Conservation (phyloP, 1,140 invertebrate species). For the Caenorhabditis inopinata region DNA sequence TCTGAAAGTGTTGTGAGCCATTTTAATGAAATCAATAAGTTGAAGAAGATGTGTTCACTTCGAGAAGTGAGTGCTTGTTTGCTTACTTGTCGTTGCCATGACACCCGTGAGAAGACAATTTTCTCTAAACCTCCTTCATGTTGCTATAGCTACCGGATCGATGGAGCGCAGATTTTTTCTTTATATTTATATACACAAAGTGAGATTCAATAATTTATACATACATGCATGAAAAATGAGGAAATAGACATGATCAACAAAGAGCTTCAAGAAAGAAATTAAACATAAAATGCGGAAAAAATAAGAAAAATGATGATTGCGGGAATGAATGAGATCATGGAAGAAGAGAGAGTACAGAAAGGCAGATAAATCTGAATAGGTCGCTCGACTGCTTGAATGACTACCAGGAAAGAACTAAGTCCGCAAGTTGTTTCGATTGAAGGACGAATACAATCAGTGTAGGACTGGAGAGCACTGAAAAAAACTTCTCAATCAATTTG, state of each 20-base stretch:
- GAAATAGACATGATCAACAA: no score
- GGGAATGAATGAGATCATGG: background rate
- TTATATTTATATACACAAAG: no score
- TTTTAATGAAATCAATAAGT: background rate
- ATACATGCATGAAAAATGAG: background rate
- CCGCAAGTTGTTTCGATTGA: conserved; percentile 36
- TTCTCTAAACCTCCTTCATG: background rate
- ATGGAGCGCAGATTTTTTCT: background rate
- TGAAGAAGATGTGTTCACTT: background rate
- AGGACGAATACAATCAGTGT: conserved; percentile 37
- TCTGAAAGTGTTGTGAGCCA: background rate
- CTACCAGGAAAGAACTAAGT: background rate
- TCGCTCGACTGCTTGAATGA: conserved; percentile 38
- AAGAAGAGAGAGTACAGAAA: conserved; percentile 28
- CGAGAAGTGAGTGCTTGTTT: no score
- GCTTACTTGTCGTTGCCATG: background rate
- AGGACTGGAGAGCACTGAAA: conserved; percentile 40
- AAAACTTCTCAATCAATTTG: no score
- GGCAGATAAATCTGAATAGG: conserved; percentile 41
- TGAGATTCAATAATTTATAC: conserved; percentile 26
- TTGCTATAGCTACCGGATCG: background rate
- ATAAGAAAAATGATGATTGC: background rate
- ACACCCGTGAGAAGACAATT: background rate
- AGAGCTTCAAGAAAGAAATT: background rate
- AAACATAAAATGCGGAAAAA: background rate